These are phyloP conservation scores for Himantopus leucocephalus DNA, from an alignment of 2,113 vertebrate genomes.

Conservation along the genomic window DNA sequence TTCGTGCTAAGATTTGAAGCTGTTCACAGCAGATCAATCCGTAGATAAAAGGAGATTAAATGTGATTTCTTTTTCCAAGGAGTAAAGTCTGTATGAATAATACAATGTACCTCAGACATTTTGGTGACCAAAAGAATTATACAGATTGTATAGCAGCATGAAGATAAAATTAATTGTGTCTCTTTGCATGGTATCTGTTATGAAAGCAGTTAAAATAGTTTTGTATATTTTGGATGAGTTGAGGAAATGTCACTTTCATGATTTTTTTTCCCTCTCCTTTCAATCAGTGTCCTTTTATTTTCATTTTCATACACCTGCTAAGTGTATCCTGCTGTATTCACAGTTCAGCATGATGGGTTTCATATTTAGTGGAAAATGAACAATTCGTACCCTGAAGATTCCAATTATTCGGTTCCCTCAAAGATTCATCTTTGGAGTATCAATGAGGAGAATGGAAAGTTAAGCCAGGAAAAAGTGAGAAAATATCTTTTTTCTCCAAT, in stretches of 20 bases:
- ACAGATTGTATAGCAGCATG: slow-evolving; percentile 34
- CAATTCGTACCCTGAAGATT: slow-evolving; percentile 69
- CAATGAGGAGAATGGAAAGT: slow-evolving; percentile 18
- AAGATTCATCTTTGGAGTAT: slow-evolving; percentile 2
- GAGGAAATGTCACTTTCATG: slow-evolving; percentile 49
- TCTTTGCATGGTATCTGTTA: slow-evolving; percentile 33
- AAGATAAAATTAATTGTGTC: slow-evolving; percentile 64
- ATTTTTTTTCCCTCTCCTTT: not conserved
- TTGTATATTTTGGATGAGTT: slow-evolving; percentile 52
- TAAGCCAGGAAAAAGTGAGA: not conserved
- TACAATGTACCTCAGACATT: slow-evolving; percentile 30
- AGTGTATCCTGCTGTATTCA: slow-evolving; percentile 70
- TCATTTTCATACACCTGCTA: slow-evolving; percentile 81
- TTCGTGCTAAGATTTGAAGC: not conserved
- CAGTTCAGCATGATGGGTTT: slow-evolving; percentile 70
- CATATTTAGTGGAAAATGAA: slow-evolving; percentile 81
- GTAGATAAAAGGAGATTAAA: slow-evolving; percentile 41
- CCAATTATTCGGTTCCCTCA: slow-evolving; percentile 27
- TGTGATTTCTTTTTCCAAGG: slow-evolving; percentile 13
- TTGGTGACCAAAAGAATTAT: slow-evolving; percentile 47
- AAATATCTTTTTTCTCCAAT: not conserved
- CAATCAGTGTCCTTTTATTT: slow-evolving; percentile 60
- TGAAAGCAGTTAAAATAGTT: slow-evolving; percentile 55
- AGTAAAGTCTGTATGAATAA: slow-evolving; percentile 19
- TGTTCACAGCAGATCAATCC: slow-evolving; percentile 24